Evolutionary conservation across 2,797 vertebrate species (phyloP).

Genomic region (Thunnus albacares): DNA sequence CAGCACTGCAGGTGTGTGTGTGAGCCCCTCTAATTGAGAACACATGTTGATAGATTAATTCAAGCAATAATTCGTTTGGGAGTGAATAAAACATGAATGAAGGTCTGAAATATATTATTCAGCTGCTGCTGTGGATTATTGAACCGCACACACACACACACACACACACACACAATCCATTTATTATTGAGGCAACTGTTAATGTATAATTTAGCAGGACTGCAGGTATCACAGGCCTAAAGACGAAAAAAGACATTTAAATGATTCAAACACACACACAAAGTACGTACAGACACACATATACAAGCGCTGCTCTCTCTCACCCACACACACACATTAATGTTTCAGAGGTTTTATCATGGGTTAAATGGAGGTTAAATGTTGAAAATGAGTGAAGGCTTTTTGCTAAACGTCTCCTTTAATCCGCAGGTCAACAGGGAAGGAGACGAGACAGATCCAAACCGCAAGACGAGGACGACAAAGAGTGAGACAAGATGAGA

Average conservation of each 20-base stretch:
- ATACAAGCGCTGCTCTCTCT: background rate
- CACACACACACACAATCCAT: constrained; percentile 43
- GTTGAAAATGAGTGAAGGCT: background rate
- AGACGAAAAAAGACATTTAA: constrained; percentile 58
- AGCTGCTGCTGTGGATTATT: constrained; percentile 26
- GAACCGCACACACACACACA: constrained; percentile 21
- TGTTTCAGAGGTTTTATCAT: constrained; percentile 32
- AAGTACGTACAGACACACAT: background rate
- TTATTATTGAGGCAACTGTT: constrained; percentile 64
- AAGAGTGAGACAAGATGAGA: no score
- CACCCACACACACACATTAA: constrained; percentile 23
- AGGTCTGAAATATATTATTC: constrained; percentile 57
- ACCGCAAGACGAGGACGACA: background rate
- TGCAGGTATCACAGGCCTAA: constrained; percentile 64
- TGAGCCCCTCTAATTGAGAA: constrained; percentile 25
- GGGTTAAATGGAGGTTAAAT: constrained; percentile 43
- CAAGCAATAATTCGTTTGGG: constrained; percentile 62
- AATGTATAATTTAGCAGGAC: constrained; percentile 71
- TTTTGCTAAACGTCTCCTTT: background rate
- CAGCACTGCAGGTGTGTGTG: background rate
- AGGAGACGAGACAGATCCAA: background rate
- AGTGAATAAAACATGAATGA: constrained; percentile 61
- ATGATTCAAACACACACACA: constrained; percentile 57
- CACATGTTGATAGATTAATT: constrained; percentile 64
- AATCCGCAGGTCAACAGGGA: background rate